A percentile compares a stretch with the other conserved stretches of the same genome.
Conservation (phyloP, 2,888 invertebrate genomes). For the Steromphala cineraria region DNA sequence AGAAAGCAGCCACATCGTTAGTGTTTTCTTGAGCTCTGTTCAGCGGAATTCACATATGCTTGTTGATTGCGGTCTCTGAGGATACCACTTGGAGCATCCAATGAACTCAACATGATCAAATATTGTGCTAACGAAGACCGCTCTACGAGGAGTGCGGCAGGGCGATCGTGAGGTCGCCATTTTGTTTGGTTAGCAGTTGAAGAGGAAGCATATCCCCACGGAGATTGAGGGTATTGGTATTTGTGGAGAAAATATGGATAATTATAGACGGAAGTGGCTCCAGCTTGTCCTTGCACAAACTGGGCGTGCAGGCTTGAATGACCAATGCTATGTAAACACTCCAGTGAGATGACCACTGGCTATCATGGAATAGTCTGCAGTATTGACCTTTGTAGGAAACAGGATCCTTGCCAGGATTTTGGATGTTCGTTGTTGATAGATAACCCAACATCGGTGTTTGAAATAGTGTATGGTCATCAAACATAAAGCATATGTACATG, state of each 20-base stretch:
- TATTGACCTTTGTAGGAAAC: too few relatives aligned
- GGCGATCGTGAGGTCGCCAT: background rate
- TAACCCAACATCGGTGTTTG: too few relatives aligned
- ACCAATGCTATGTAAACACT: background rate
- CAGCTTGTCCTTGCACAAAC: background rate
- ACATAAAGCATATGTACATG: too few relatives aligned
- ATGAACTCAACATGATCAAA: background rate
- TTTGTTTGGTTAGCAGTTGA: background rate
- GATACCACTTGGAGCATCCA: background rate
- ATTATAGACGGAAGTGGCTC: background rate
- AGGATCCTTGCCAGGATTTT: too few relatives aligned
- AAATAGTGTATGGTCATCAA: too few relatives aligned
- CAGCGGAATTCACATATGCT: too few relatives aligned
- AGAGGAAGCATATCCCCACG: background rate
- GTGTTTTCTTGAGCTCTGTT: too few relatives aligned
- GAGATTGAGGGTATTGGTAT: background rate
- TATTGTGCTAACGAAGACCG: background rate
- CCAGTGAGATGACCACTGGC: background rate
- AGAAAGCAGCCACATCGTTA: too few relatives aligned
- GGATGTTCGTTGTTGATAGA: too few relatives aligned
- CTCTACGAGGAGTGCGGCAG: background rate
- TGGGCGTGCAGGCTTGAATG: background rate
- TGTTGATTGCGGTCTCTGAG: background rate
- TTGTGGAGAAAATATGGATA: slow-evolving; percentile 8
- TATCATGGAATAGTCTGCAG: background rate